Conservation (phyloP, 1,140 invertebrate species). For the Linepithema humile region DNA sequence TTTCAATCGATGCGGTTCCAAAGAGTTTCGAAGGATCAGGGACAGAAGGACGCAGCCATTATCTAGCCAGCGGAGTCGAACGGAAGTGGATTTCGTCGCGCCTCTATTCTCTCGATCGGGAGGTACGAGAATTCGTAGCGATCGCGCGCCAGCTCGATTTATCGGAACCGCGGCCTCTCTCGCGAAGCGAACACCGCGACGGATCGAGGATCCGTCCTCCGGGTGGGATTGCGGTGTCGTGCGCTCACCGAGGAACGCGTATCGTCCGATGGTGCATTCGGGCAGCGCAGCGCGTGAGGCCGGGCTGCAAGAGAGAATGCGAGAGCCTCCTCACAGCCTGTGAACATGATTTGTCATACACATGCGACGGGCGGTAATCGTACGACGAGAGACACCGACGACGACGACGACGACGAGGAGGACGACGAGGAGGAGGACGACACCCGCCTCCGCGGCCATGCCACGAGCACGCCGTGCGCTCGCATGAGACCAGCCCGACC, state of each 20-base stretch:
- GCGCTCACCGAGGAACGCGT: slow-evolving; percentile 13
- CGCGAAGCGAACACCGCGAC: slow-evolving; percentile 36
- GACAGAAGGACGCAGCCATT: slow-evolving; percentile 64
- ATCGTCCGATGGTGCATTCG: slow-evolving; percentile 68
- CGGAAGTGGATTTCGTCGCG: background rate
- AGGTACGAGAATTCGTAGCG: too few relatives aligned
- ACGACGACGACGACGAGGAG: slow-evolving; percentile 65
- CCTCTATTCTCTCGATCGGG: background rate
- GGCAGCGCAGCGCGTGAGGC: slow-evolving; percentile 47
- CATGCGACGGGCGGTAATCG: slow-evolving; percentile 76
- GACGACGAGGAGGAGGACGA: slow-evolving; percentile 18
- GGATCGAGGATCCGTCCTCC: slow-evolving; percentile 1
- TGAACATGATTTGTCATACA: slow-evolving; percentile 82
- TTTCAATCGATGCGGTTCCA: slow-evolving; percentile 58
- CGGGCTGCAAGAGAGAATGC: slow-evolving; percentile 77
- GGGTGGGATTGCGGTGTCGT: slow-evolving; percentile 4
- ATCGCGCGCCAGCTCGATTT: background rate
- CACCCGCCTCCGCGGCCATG: slow-evolving; percentile 35
- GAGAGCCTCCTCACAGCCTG: slow-evolving; percentile 75
- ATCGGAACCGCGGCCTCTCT: slow-evolving; percentile 30
- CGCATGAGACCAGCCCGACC: slow-evolving; percentile 49
- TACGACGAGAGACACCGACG: slow-evolving; percentile 74
- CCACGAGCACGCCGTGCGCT: slow-evolving; percentile 19
- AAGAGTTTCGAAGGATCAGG: slow-evolving; percentile 42
- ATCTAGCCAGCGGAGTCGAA: slow-evolving; percentile 21